phyloP scores from a whole-genome alignment of 2,113 vertebrate genomes.

The Epinephelus lanceolatus region DNA sequence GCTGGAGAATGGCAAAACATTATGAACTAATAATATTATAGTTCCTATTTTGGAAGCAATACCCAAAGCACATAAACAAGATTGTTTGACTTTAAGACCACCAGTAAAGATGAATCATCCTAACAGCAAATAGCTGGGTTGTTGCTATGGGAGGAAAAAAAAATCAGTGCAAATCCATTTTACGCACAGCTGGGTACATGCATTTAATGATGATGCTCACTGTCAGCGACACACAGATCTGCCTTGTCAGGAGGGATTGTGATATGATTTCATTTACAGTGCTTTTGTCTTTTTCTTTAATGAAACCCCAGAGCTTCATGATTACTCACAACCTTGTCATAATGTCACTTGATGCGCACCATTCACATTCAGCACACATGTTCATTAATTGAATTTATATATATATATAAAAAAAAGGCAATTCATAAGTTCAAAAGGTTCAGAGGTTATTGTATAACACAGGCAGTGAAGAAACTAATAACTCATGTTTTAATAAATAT shows the following conservation, averaged over 20 bases:
- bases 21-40: conserved; percentile 1
- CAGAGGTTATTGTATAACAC: conserved; percentile 3
- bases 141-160: neutral
- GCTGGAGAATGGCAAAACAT: neutral
- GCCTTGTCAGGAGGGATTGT: neutral
- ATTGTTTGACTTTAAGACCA: conserved; percentile 10
- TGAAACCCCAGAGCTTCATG: neutral
- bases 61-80: conserved; percentile 4
- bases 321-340: conserved; percentile 18
- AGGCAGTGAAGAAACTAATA: conserved; percentile 35
- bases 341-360: neutral
- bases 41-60: conserved; percentile 13
- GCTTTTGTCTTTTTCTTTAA: conserved; percentile 8
- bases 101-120: conserved; percentile 11
- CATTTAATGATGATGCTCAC: conserved; percentile 20
- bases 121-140: neutral
- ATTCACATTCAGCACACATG: conserved; percentile 15
- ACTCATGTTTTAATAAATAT: conserved; percentile 59
- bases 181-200: conserved; percentile 1
- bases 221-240: conserved; percentile 1
- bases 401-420: neutral
- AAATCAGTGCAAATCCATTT: conserved; percentile 26
- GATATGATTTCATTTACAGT: conserved; percentile 12
- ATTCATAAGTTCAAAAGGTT: conserved; percentile 12
- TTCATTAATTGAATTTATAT: conserved; percentile 5